Percentiles rank a stretch among this genome's conserved stretches.
phyloP scores from a whole-genome alignment of 2,888 invertebrate species.

The Drosophila austrosaltans region DNA sequence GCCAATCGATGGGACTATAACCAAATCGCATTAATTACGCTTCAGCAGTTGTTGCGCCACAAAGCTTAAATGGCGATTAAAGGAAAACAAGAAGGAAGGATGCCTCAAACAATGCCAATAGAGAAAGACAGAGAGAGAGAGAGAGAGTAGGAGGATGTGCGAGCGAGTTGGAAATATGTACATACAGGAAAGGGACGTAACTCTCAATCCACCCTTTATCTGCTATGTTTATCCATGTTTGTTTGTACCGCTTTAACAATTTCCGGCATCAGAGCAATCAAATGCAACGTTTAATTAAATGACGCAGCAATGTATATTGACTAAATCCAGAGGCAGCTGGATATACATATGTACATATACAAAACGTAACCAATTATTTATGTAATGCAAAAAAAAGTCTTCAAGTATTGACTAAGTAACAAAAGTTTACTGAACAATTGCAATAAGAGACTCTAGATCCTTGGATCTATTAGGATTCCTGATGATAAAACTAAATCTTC shows the following conservation, averaged over 20 bases:
- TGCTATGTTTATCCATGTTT: constrained; percentile 35
- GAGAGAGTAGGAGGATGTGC: neutral
- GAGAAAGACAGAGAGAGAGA: neutral
- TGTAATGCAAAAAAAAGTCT: too few species aligned
- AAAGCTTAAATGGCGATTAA: constrained; percentile 64
- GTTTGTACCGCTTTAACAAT: constrained; percentile 55
- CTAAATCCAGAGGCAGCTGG: neutral
- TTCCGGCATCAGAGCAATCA: constrained; percentile 61
- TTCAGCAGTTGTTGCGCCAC: constrained; percentile 76
- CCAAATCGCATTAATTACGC: constrained; percentile 77
- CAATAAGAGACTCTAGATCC: too few species aligned
- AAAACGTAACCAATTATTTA: too few species aligned
- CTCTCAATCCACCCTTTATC: constrained; percentile 9
- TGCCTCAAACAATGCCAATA: neutral
- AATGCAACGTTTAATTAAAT: constrained; percentile 70
- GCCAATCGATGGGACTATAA: constrained; percentile 70
- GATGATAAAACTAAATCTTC: too few species aligned
- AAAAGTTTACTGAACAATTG: too few species aligned
- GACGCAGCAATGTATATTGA: constrained; percentile 34
- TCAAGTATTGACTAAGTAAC: too few species aligned
- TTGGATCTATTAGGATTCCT: too few species aligned
- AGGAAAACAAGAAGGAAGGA: constrained; percentile 16
- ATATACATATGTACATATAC: neutral
- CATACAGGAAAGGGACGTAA: neutral
- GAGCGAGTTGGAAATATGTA: neutral